Evolutionary conservation across 2,888 invertebrate genomes (phyloP).

Genomic region (Leptopilina syphax): DNA sequence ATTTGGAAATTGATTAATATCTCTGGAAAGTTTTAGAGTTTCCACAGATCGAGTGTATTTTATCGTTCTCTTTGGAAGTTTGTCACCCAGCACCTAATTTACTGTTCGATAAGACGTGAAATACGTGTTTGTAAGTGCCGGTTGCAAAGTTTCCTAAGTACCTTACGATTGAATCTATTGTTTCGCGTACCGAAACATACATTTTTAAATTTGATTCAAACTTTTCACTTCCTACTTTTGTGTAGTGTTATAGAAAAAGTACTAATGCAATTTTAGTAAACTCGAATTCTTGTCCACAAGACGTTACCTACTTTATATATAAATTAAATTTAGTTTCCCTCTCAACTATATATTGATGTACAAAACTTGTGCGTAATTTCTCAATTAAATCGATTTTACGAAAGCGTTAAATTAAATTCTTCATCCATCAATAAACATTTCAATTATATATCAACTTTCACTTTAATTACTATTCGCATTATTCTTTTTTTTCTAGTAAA

Average conservation of each 20-base stretch:
- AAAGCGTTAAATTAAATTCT: not conserved
- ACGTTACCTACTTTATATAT: not conserved
- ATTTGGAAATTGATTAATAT: not conserved
- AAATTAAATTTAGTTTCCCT: not conserved
- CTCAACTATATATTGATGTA: not conserved
- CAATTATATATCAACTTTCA: constrained; percentile 10
- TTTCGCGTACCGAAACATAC: constrained; percentile 16
- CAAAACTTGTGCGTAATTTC: constrained; percentile 3
- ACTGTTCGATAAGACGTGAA: constrained; percentile 36
- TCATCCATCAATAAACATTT: constrained; percentile 16
- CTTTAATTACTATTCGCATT: constrained; percentile 1
- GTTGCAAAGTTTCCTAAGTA: constrained; percentile 17
- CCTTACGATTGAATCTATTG: constrained; percentile 34
- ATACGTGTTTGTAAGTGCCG: constrained; percentile 20
- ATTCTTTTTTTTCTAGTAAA: not conserved
- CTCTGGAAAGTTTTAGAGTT: not conserved
- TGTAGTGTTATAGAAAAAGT: not conserved
- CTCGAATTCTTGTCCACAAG: constrained; percentile 5
- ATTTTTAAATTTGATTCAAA: constrained; percentile 24
- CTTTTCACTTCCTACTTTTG: constrained; percentile 20
- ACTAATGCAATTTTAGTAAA: not conserved
- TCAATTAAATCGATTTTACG: constrained; percentile 13
- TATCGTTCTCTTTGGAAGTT: constrained; percentile 10
- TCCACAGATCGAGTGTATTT: not conserved
- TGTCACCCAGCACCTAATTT: constrained; percentile 14